Conservation (phyloP, 2,888 invertebrate genomes). For the Lepidochitona cinerea region DNA sequence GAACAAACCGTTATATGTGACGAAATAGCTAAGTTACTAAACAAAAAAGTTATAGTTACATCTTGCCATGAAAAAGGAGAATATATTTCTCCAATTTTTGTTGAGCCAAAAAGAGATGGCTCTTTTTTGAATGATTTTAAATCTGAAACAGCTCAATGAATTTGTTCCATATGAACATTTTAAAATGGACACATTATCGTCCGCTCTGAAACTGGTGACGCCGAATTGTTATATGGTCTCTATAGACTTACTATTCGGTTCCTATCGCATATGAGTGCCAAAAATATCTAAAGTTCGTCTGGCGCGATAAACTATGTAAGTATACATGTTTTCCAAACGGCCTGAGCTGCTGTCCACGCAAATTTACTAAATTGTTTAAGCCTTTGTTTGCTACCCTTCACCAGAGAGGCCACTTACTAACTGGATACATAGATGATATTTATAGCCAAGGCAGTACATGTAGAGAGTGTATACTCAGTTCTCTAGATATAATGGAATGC, state of each 20-base stretch:
- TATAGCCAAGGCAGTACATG: conserved; percentile 11
- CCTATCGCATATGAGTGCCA: conserved; percentile 10
- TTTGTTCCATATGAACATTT: conserved; percentile 27
- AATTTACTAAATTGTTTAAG: background rate
- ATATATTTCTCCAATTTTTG: conserved; percentile 25
- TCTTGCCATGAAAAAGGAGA: background rate
- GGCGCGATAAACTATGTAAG: conserved; percentile 16
- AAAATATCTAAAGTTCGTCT: conserved; percentile 27
- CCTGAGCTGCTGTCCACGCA: background rate
- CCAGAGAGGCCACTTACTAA: conserved; percentile 1
- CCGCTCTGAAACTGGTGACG: conserved; percentile 19
- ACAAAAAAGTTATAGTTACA: background rate
- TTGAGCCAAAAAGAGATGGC: conserved; percentile 25
- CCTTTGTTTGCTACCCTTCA: background rate
- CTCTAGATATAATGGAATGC: conserved; percentile 9
- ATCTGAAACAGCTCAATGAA: conserved; percentile 28
- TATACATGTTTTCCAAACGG: conserved; percentile 27
- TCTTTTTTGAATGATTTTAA: conserved; percentile 25
- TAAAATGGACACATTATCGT: conserved; percentile 36
- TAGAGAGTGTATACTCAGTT: conserved; percentile 14
- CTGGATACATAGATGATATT: conserved; percentile 24
- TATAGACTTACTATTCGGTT: conserved; percentile 30
- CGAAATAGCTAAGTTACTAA: background rate
- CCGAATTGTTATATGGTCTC: conserved; percentile 26
- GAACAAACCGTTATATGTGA: background rate